Evolutionary conservation across 2,113 vertebrate species (phyloP).

Genomic region (Lanius collurio): DNA sequence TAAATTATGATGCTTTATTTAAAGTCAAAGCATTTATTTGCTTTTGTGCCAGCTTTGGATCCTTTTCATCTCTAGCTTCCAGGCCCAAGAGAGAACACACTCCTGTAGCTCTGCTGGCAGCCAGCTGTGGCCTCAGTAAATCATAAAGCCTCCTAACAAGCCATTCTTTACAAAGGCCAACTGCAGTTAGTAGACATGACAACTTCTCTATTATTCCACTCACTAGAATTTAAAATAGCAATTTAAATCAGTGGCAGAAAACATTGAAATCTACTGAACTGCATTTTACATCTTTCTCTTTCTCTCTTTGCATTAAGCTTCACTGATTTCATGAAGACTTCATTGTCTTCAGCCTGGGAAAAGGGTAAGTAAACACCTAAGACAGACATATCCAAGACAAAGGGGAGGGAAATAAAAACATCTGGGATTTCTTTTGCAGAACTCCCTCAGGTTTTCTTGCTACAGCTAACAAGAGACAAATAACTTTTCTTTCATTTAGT

Average conservation of each 20-base stretch:
- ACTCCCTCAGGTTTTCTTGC: not conserved
- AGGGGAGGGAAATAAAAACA: not conserved
- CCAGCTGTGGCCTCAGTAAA: slow-evolving; percentile 79
- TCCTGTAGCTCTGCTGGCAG: slow-evolving; percentile 75
- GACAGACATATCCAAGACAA: not conserved
- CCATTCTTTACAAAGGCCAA: slow-evolving; percentile 72
- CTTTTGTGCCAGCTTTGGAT: slow-evolving; percentile 79
- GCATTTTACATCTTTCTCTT: not conserved
- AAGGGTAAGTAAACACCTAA: slow-evolving; percentile 6
- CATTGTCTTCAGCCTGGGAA: slow-evolving; percentile 1
- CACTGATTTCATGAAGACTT: slow-evolving; percentile 6
- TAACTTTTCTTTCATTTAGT: not conserved
- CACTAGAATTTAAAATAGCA: slow-evolving; percentile 72
- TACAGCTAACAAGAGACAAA: not conserved
- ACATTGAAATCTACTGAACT: slow-evolving; percentile 6
- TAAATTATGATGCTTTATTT: slow-evolving; percentile 81
- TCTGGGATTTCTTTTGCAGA: not conserved
- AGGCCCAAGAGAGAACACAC: slow-evolving; percentile 75
- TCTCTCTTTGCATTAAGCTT: not conserved
- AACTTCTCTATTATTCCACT: slow-evolving; percentile 71
- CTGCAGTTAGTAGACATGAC: slow-evolving; percentile 69
- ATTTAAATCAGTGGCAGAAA: slow-evolving; percentile 62
- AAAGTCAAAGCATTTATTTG: slow-evolving; percentile 79
- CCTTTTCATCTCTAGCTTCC: slow-evolving; percentile 78
- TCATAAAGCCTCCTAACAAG: slow-evolving; percentile 76